Percentiles rank a stretch among this genome's conserved stretches.
Evolutionary conservation across 2,888 invertebrate genomes (phyloP).

Genomic region (Flexamia atlantica): DNA sequence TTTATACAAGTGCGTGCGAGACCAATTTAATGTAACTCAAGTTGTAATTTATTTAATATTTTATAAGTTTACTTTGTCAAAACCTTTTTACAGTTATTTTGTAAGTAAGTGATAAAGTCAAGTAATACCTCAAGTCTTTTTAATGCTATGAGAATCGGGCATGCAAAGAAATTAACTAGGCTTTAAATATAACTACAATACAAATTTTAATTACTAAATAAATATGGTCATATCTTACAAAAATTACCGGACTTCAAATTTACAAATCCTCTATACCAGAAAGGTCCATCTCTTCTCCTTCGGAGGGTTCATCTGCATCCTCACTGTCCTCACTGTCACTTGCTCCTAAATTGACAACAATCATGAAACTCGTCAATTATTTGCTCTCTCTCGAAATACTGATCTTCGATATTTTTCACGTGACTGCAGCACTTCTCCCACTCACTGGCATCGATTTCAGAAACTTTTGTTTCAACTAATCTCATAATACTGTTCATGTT

Average conservation of each 20-base stretch:
- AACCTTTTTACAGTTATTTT: neutral
- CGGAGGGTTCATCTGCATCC: neutral
- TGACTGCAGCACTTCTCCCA: neutral
- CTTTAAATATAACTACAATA: neutral
- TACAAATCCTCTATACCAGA: constrained; percentile 8
- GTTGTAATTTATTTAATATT: neutral
- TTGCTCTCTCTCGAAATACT: neutral
- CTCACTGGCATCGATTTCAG: constrained; percentile 15
- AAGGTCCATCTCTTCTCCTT: constrained; percentile 11
- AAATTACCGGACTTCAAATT: neutral
- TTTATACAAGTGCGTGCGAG: neutral
- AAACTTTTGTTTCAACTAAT: constrained; percentile 33
- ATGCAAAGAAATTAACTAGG: neutral
- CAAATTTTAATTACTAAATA: neutral
- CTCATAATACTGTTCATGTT: constrained; percentile 8
- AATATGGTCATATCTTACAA: constrained; percentile 4
- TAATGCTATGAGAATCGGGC: neutral
- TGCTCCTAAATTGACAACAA: neutral
- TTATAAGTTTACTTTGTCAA: too few species aligned
- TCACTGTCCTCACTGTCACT: constrained; percentile 17
- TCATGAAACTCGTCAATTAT: neutral
- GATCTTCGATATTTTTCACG: neutral
- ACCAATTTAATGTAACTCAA: constrained; percentile 7
- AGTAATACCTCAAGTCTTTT: neutral
- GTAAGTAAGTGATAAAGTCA: neutral